phyloP scores from a whole-genome alignment of 2,113 vertebrate species.

The Lamprologus ornatipinnis region DNA sequence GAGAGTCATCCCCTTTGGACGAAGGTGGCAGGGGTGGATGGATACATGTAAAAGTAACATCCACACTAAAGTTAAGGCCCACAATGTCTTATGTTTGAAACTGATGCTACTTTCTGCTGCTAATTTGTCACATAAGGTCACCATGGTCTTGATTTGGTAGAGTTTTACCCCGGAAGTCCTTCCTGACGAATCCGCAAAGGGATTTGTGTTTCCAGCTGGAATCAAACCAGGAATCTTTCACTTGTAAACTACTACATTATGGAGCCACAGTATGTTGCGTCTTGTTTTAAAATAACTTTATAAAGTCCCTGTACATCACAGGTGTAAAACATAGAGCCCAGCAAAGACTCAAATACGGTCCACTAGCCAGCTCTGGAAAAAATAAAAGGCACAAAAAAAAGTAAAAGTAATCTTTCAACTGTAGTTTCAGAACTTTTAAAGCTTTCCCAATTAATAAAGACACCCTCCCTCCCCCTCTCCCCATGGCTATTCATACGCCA shows the following conservation, averaged over 20 bases:
- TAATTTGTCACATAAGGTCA: neutral
- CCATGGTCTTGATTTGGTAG: neutral
- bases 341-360: neutral
- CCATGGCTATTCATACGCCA: neutral
- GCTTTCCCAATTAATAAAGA: neutral
- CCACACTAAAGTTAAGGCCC: neutral
- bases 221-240: neutral
- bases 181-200: neutral
- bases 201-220: neutral
- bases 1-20: neutral
- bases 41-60: neutral
- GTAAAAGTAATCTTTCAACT: neutral
- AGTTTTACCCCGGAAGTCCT: neutral
- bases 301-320: neutral
- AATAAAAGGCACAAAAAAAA: neutral
- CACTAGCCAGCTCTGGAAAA: neutral
- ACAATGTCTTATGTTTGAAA: neutral
- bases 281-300: neutral
- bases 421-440: neutral
- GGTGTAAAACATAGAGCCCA: neutral
- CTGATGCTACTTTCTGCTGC: neutral
- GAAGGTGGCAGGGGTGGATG: neutral
- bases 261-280: neutral
- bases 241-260: neutral
- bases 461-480: neutral